Percentiles rank a stretch among this genome's conserved stretches.
These are phyloP conservation scores for Tetheella fluctuosa DNA, from an alignment of 2,888 invertebrate species.

Conservation along the genomic window DNA sequence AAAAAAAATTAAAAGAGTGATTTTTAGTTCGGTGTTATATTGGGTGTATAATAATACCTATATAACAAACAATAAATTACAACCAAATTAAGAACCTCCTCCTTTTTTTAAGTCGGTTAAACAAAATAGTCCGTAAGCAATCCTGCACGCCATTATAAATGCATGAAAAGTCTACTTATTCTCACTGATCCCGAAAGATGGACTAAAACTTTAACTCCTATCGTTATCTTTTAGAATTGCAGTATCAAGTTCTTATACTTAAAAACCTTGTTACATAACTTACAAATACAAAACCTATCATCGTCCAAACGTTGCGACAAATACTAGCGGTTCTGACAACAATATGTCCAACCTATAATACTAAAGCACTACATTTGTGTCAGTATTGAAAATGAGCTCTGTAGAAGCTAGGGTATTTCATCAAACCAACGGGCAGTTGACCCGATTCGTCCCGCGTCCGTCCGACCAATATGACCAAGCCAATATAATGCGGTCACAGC, in stretches of 20 bases:
- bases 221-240: too few species aligned
- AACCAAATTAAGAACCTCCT: too few species aligned
- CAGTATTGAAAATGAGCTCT: constrained; percentile 56
- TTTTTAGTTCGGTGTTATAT: too few species aligned
- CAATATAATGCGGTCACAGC: constrained; percentile 69
- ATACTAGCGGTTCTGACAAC: neutral
- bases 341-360: constrained; percentile 6
- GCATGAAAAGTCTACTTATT: too few species aligned
- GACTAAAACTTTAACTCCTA: too few species aligned
- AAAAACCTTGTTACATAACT: neutral
- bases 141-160: too few species aligned
- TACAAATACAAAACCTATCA: neutral
- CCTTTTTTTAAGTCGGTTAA: too few species aligned
- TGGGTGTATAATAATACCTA: too few species aligned
- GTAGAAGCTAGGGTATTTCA: constrained; percentile 54
- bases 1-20: too few species aligned
- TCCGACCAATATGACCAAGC: constrained; percentile 52
- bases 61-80: too few species aligned
- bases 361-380: constrained; percentile 30
- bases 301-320: neutral
- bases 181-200: too few species aligned
- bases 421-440: constrained; percentile 57
- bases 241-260: neutral
- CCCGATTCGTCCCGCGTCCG: constrained; percentile 47
- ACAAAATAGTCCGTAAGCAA: too few species aligned